Percentiles rank a stretch among this genome's conserved stretches.
phyloP scores from a whole-genome alignment of 2,113 vertebrate genomes.

The Myodes glareolus region DNA sequence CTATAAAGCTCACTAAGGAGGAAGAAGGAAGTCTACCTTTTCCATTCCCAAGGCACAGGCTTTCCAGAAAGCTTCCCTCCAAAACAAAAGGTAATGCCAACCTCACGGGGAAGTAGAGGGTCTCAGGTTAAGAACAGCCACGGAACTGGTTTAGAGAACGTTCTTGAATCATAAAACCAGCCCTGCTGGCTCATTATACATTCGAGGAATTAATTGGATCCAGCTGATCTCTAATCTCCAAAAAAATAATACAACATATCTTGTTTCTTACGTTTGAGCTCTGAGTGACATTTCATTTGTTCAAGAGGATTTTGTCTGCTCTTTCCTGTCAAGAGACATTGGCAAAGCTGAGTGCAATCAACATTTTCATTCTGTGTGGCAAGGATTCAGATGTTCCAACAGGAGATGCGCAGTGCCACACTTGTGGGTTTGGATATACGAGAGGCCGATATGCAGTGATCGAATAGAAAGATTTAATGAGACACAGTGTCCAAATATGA shows the following conservation, averaged over 20 bases:
- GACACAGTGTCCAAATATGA: background rate
- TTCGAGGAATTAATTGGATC: slow-evolving; percentile 82
- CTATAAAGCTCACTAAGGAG: slow-evolving; percentile 78
- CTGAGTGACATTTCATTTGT: slow-evolving; percentile 80
- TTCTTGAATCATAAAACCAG: slow-evolving; percentile 63
- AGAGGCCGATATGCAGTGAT: background rate
- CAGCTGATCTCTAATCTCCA: slow-evolving; percentile 82
- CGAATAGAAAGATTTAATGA: slow-evolving; percentile 53
- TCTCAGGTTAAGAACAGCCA: slow-evolving; percentile 51
- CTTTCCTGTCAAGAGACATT: slow-evolving; percentile 76
- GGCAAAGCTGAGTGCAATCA: slow-evolving; percentile 77
- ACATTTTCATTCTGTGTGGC: slow-evolving; percentile 77
- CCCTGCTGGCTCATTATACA: slow-evolving; percentile 68
- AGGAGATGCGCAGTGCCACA: background rate
- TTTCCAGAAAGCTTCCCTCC: slow-evolving; percentile 31
- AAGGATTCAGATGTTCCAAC: slow-evolving; percentile 73
- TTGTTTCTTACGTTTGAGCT: slow-evolving; percentile 70
- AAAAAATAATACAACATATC: slow-evolving; percentile 76
- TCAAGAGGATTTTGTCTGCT: slow-evolving; percentile 64
- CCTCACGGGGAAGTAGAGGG: background rate
- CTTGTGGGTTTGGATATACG: background rate
- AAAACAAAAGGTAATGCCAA: background rate
- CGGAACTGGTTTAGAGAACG: slow-evolving; percentile 74
- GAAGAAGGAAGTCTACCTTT: slow-evolving; percentile 60
- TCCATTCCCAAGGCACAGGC: slow-evolving; percentile 47